phyloP scores from a whole-genome alignment of 1,140 invertebrate genomes.

The Andricus grossulariae region DNA sequence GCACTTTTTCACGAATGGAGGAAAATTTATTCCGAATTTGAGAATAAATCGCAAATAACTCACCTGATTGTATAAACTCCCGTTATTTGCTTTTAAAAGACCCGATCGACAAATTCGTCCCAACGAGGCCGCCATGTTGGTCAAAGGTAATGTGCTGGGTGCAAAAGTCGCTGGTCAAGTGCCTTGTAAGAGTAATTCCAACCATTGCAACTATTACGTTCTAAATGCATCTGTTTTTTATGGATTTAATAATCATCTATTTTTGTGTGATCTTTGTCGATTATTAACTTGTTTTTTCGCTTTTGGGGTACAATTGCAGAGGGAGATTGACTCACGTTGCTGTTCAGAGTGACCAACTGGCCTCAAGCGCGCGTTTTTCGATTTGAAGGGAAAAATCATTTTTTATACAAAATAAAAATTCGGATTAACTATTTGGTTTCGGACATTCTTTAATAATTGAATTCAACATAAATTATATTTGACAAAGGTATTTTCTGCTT shows the following conservation, averaged over 20 bases:
- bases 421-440: not conserved
- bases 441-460: not conserved
- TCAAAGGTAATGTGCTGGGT: conserved; percentile 66
- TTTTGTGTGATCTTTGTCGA: too few species aligned
- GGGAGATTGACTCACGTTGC: too few species aligned
- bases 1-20: not conserved
- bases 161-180: conserved; percentile 49
- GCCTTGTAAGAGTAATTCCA: too few species aligned
- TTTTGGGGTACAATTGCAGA: too few species aligned
- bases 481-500: not conserved
- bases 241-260: too few species aligned
- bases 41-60: conserved; percentile 40
- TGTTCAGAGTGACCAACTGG: too few species aligned
- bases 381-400: too few species aligned
- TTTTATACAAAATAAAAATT: too few species aligned
- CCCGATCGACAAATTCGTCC: conserved; percentile 87
- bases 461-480: not conserved
- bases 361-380: too few species aligned
- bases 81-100: conserved; percentile 81
- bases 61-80: conserved; percentile 76
- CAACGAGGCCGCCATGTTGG: conserved; percentile 89
- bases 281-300: too few species aligned
- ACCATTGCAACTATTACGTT: too few species aligned
- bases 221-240: too few species aligned
- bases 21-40: not conserved